Evolutionary conservation across 1,140 invertebrate genomes (phyloP).

Genomic region (Brachionus asplanchnoidis): DNA sequence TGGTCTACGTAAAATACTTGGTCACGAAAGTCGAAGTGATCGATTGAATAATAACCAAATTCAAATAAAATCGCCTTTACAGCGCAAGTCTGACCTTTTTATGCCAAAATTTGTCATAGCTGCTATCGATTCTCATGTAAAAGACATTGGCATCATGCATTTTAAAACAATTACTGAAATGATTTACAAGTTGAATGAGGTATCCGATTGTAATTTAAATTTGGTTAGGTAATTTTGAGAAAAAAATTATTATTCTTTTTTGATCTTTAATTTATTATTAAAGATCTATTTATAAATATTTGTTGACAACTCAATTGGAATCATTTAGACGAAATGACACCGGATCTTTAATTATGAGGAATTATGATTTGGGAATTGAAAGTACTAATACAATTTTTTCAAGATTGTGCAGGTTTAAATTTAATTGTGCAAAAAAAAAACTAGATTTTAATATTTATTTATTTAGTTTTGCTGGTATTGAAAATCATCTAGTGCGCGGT

Average conservation of each 20-base stretch:
- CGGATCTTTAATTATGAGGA: conserved; percentile 7
- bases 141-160: not conserved
- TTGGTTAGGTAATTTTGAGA: not conserved
- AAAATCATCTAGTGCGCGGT: conserved; percentile 23
- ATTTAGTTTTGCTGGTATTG: conserved; percentile 32
- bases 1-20: conserved; percentile 13
- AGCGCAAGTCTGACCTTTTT: conserved; percentile 15
- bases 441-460: not conserved
- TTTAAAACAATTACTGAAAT: conserved; percentile 16
- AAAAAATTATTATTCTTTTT: not conserved
- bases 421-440: not conserved
- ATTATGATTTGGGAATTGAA: conserved; percentile 27
- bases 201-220: conserved; percentile 4
- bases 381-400: conserved; percentile 38
- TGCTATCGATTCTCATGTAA: conserved; percentile 26
- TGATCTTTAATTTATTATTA: not conserved
- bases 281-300: conserved; percentile 36
- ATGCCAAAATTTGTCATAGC: conserved; percentile 6
- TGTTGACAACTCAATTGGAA: conserved; percentile 24
- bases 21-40: not conserved
- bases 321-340: conserved; percentile 21
- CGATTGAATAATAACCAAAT: not conserved
- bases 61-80: not conserved
- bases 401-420: conserved; percentile 22
- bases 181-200: conserved; percentile 21